Evolutionary conservation across 2,888 invertebrate species (phyloP).

Genomic region (Cheilosia soror): DNA sequence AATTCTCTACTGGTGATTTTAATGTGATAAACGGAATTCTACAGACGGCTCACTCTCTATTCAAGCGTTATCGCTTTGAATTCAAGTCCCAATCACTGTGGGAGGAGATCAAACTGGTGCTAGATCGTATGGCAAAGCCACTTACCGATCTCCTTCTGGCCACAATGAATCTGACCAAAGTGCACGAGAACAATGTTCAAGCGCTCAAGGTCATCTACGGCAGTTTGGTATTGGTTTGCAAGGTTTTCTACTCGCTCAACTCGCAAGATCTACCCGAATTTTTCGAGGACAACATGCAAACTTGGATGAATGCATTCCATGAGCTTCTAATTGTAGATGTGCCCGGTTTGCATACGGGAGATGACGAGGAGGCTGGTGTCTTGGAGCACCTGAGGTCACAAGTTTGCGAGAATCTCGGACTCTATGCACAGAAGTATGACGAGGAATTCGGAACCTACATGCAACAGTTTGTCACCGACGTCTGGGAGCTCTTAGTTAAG

Average conservation of each 20-base stretch:
- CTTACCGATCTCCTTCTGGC: slow-evolving; percentile 96
- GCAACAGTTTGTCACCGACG: slow-evolving; percentile 95
- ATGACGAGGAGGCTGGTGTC: slow-evolving; percentile 93
- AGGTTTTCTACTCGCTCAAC: slow-evolving; percentile 98
- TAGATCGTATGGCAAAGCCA: slow-evolving; percentile 96
- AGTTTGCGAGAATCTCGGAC: slow-evolving; percentile 96
- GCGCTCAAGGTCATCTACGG: slow-evolving; percentile 94
- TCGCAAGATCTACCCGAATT: slow-evolving; percentile 99
- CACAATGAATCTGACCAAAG: slow-evolving; percentile 91
- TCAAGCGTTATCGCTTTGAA: slow-evolving; percentile 97
- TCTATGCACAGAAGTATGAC: slow-evolving; percentile 99
- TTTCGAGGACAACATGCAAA: slow-evolving; percentile 98
- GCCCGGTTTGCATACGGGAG: slow-evolving; percentile 90
- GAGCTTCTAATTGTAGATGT: slow-evolving; percentile 92
- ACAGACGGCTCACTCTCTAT: slow-evolving; percentile 97
- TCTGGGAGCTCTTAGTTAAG: slow-evolving; percentile 95
- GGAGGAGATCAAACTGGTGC: slow-evolving; percentile 98
- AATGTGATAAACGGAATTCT: slow-evolving; percentile 97
- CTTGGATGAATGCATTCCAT: slow-evolving; percentile 97
- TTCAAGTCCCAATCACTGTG: slow-evolving; percentile 97
- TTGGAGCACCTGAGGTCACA: slow-evolving; percentile 96
- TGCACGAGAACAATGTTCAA: slow-evolving; percentile 91
- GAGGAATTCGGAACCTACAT: slow-evolving; percentile 97
- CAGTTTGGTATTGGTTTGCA: slow-evolving; percentile 94
- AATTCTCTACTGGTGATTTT: slow-evolving; percentile 96